Evolutionary conservation across 2,888 invertebrate genomes (phyloP).

Genomic region (Philonicus albiceps): DNA sequence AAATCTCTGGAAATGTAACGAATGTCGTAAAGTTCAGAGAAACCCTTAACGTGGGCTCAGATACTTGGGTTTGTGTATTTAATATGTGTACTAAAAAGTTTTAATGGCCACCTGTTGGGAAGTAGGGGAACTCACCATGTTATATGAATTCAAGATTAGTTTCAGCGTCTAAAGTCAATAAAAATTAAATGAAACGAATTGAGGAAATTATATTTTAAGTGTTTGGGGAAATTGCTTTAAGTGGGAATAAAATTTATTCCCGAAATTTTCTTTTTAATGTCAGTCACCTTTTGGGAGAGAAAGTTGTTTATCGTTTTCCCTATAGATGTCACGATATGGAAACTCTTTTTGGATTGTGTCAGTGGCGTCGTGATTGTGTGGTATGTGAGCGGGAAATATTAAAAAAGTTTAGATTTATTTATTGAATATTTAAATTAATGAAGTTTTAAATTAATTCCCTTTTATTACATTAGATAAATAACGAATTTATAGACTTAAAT

Average conservation of each 20-base stretch:
- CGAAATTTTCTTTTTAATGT: background rate
- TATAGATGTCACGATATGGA: background rate
- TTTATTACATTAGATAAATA: no score
- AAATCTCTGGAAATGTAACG: background rate
- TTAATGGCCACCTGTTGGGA: slow-evolving; percentile 21
- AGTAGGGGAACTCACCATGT: background rate
- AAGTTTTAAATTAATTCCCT: no score
- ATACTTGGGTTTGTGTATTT: slow-evolving; percentile 2
- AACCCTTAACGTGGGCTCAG: background rate
- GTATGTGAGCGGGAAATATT: background rate
- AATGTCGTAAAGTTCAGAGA: background rate
- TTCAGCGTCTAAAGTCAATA: background rate
- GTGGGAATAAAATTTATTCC: background rate
- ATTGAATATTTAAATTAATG: no score
- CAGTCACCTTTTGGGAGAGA: background rate
- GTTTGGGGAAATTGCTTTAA: background rate
- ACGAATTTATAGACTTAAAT: no score
- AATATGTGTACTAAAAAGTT: slow-evolving; percentile 31
- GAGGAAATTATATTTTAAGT: background rate
- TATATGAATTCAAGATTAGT: background rate
- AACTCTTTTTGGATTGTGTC: background rate
- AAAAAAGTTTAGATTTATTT: no score
- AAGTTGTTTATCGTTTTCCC: background rate
- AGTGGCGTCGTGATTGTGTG: background rate
- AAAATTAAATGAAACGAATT: background rate